These are phyloP conservation scores for Mystacornis crossleyi DNA, from an alignment of 2,113 vertebrate species.

Conservation along the genomic window DNA sequence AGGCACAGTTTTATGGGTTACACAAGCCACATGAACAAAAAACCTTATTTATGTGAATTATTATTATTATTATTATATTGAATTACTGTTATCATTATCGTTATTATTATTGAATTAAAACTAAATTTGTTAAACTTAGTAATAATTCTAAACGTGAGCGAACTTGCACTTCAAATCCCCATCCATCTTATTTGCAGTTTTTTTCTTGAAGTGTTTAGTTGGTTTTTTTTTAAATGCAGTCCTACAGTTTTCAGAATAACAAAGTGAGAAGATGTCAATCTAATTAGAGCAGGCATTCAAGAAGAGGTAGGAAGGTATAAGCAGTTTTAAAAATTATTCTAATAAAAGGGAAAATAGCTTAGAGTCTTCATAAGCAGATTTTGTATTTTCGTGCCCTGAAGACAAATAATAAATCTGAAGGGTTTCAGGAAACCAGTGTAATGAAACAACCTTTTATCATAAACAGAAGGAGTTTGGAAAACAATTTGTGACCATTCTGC, in stretches of 20 bases:
- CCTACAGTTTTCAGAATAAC: neutral
- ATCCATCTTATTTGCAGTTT: neutral
- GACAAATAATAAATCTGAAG: conserved; percentile 27
- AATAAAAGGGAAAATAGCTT: neutral
- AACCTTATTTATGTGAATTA: neutral
- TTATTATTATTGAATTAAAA: neutral
- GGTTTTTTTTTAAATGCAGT: neutral
- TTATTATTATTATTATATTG: neutral
- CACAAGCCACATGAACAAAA: neutral
- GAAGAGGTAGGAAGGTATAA: neutral
- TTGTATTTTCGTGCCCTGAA: conserved; percentile 33
- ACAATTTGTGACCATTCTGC: neutral
- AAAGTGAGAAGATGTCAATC: neutral
- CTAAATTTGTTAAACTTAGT: neutral
- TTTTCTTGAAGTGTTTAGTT: neutral
- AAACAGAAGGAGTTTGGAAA: neutral
- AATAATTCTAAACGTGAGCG: neutral
- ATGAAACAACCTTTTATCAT: conserved; percentile 55
- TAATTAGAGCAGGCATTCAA: conserved; percentile 12
- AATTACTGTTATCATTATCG: neutral
- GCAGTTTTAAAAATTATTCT: conserved; percentile 47
- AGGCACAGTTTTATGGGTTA: neutral
- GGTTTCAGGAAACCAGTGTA: conserved; percentile 23
- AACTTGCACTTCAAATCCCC: neutral
- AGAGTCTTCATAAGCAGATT: conserved; percentile 13